These are phyloP conservation scores for Danio albolineatus DNA, from an alignment of 2,797 vertebrate species.

Conservation along the genomic window DNA sequence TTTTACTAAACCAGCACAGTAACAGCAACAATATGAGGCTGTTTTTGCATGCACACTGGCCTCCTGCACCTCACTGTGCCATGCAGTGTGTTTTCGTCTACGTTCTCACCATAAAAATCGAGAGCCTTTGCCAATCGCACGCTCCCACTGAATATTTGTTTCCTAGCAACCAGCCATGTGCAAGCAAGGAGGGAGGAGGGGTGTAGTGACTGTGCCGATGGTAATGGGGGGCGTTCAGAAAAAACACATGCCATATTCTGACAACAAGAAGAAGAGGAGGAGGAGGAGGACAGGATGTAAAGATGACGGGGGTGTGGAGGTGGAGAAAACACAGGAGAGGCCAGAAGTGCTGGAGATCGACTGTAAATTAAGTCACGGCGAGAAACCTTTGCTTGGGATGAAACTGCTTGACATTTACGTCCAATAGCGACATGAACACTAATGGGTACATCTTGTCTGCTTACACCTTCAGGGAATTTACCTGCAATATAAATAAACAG, in stretches of 20 bases:
- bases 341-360: slow-evolving; percentile 24
- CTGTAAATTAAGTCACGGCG: slow-evolving; percentile 31
- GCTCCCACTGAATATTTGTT: slow-evolving; percentile 79
- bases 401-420: slow-evolving; percentile 28
- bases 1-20: neutral
- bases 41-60: neutral
- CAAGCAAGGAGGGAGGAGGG: slow-evolving; percentile 61
- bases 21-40: neutral
- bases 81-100: slow-evolving; percentile 45
- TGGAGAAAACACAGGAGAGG: neutral
- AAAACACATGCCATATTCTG: slow-evolving; percentile 54
- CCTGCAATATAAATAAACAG: neutral
- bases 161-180: slow-evolving; percentile 84
- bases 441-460: slow-evolving; percentile 17
- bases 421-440: slow-evolving; percentile 1
- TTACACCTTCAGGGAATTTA: neutral
- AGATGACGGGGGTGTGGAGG: slow-evolving; percentile 27
- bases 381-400: slow-evolving; percentile 18
- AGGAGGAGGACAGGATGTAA: slow-evolving; percentile 33
- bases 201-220: slow-evolving; percentile 33
- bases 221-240: slow-evolving; percentile 12
- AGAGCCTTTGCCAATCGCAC: slow-evolving; percentile 75
- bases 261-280: slow-evolving; percentile 62
- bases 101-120: slow-evolving; percentile 73
- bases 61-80: neutral